Percentiles rank a stretch among this genome's conserved stretches.
Conservation (phyloP, 1,140 invertebrate genomes). For the Hermetia illucens region DNA sequence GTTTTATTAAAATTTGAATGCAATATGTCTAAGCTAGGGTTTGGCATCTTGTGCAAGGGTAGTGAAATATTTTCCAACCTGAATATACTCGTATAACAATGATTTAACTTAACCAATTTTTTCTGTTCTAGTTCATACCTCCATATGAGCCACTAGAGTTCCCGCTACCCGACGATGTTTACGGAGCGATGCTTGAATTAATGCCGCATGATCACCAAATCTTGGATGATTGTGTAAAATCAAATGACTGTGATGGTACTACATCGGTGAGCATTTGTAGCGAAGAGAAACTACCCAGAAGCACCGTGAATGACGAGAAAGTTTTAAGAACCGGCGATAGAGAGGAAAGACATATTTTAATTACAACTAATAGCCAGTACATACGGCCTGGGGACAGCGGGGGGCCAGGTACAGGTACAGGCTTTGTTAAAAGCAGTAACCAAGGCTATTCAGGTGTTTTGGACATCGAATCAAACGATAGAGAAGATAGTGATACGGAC, state of each 20-base stretch:
- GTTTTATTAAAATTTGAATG: no score
- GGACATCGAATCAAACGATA: constrained; percentile 5
- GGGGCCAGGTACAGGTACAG: neutral
- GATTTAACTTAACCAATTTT: no score
- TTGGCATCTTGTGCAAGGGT: no score
- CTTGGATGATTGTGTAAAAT: neutral
- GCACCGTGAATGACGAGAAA: neutral
- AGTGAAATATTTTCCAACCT: no score
- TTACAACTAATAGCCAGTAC: neutral
- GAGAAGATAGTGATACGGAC: constrained; percentile 33
- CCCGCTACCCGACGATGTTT: constrained; percentile 45
- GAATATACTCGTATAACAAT: no score
- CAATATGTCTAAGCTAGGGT: no score
- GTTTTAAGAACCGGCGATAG: neutral
- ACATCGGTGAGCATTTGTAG: neutral
- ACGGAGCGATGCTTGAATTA: constrained; percentile 39
- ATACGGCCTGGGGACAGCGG: neutral
- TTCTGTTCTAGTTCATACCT: constrained; percentile 8
- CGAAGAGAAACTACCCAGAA: neutral
- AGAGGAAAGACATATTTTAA: neutral
- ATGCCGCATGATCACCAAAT: constrained; percentile 35
- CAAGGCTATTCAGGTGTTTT: neutral
- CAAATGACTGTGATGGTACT: neutral
- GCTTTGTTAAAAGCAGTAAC: neutral
- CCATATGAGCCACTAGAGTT: constrained; percentile 49